phyloP scores from a whole-genome alignment of 2,888 invertebrate species.

The Microctonus aethiopoides region DNA sequence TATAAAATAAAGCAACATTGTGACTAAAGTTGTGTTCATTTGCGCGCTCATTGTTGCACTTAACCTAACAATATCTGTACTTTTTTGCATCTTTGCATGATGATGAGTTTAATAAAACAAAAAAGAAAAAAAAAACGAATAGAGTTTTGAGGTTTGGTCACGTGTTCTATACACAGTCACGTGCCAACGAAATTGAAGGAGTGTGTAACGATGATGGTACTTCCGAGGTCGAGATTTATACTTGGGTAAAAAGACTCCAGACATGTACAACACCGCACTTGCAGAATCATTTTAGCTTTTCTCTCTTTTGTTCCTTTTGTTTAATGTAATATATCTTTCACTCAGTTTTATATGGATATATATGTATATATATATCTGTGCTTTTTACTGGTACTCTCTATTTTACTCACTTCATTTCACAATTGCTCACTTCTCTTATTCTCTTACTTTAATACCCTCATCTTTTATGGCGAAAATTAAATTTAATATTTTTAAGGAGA shows the following conservation, averaged over 20 bases:
- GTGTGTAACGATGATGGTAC: constrained; percentile 17
- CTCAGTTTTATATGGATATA: not conserved
- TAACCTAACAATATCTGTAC: no score
- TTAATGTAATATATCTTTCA: constrained; percentile 6
- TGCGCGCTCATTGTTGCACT: not conserved
- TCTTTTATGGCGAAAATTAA: not conserved
- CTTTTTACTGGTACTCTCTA: not conserved
- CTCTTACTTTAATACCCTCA: not conserved
- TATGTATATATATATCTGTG: not conserved
- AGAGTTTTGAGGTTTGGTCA: not conserved
- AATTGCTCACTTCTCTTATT: not conserved
- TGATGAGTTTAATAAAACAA: not conserved
- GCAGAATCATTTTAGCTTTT: constrained; percentile 13
- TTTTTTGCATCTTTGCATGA: not conserved
- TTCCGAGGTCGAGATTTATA: constrained; percentile 29
- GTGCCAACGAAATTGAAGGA: constrained; percentile 5
- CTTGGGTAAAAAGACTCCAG: constrained; percentile 20
- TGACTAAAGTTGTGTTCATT: not conserved
- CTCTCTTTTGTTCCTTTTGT: constrained; percentile 22
- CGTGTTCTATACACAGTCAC: constrained; percentile 5
- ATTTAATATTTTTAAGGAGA: not conserved
- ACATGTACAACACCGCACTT: constrained; percentile 8
- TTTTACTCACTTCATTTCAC: not conserved
- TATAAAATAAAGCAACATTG: not conserved
- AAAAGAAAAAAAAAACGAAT: not conserved